Percentiles rank a stretch among this genome's conserved stretches.
phyloP scores from a whole-genome alignment of 2,113 vertebrate genomes.

The Oncorhynchus gorbuscha region DNA sequence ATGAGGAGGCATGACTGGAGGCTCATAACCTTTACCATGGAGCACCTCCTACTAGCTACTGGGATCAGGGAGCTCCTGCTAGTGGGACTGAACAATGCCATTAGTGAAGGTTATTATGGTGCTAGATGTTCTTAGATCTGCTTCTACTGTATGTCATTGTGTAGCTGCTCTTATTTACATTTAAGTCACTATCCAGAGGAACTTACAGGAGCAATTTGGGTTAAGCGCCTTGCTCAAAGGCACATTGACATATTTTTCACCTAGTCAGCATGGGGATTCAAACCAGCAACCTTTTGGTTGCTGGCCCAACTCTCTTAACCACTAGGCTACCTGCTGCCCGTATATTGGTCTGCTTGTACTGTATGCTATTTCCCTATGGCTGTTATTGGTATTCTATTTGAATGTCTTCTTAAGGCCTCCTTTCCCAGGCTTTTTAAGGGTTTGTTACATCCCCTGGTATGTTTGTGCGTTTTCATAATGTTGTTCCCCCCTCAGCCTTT shows the following conservation, averaged over 20 bases:
- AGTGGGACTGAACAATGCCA: constrained; percentile 20
- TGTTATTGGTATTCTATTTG: not conserved
- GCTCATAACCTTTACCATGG: not conserved
- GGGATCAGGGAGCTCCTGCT: not conserved
- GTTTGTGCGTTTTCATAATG: constrained; percentile 15
- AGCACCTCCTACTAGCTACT: constrained; percentile 1
- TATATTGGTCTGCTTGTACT: no score
- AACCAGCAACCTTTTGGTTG: no score
- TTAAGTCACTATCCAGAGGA: no score
- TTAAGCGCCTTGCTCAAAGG: no score
- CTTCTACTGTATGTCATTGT: no score
- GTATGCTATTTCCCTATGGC: not conserved
- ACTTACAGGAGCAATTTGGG: no score
- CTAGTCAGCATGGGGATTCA: no score
- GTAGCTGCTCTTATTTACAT: no score
- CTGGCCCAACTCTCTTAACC: no score
- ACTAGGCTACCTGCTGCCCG: no score
- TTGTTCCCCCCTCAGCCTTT: constrained; percentile 13
- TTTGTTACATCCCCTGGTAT: not conserved
- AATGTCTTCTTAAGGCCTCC: not conserved
- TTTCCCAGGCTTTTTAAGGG: not conserved
- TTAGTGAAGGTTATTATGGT: constrained; percentile 23
- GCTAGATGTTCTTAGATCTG: not conserved
- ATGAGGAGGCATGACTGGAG: no score
- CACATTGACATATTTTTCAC: no score